phyloP scores from a whole-genome alignment of 2,113 vertebrate genomes.

The Tychaedon coryphoeus region DNA sequence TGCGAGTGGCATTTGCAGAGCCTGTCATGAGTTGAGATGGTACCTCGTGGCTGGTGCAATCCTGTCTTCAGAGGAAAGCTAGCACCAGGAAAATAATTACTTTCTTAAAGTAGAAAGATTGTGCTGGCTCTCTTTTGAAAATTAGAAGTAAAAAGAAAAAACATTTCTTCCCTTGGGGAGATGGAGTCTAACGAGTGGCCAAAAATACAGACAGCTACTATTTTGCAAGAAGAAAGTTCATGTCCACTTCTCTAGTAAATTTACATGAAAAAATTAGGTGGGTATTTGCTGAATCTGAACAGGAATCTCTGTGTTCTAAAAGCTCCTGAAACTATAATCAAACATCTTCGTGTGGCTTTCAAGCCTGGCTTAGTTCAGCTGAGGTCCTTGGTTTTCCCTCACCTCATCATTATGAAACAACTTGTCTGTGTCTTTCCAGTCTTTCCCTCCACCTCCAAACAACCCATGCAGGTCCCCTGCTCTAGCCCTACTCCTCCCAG shows the following conservation, averaged over 20 bases:
- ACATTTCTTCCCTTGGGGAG: background rate
- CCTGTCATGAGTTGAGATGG: constrained; percentile 6
- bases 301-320: background rate
- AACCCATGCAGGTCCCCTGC: background rate
- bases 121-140: background rate
- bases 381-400: background rate
- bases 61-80: background rate
- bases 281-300: background rate
- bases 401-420: constrained; percentile 35
- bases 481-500: constrained; percentile 20
- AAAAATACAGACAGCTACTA: background rate
- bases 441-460: background rate
- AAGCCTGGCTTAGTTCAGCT: background rate
- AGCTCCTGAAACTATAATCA: background rate
- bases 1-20: background rate
- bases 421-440: background rate
- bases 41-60: background rate
- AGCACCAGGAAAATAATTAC: background rate
- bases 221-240: constrained; percentile 13
- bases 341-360: background rate
- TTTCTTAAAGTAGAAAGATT: background rate
- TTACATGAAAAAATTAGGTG: background rate
- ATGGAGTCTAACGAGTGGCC: background rate
- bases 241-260: background rate
- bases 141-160: background rate